phyloP scores from a whole-genome alignment of 2,888 invertebrate species.

The Drosophila macrospina region DNA sequence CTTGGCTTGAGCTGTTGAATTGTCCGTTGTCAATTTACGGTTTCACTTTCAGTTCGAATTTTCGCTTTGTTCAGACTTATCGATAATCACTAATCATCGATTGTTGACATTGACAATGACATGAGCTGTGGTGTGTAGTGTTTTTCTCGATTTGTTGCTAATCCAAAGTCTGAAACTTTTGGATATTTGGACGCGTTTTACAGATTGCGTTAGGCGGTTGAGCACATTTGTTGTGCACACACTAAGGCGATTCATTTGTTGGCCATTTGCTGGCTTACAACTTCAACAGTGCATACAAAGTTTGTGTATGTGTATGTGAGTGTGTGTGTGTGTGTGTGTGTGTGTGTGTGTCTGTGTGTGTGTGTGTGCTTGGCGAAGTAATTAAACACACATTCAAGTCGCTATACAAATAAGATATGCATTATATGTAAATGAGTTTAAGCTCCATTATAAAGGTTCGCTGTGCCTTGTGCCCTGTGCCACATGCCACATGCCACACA shows the following conservation, averaged over 20 bases:
- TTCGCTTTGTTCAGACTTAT: too few species aligned
- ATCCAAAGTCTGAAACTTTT: not conserved
- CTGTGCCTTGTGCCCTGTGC: slow-evolving; percentile 47
- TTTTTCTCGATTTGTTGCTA: too few species aligned
- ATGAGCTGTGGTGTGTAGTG: too few species aligned
- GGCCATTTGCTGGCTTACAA: slow-evolving; percentile 50
- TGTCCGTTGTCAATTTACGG: too few species aligned
- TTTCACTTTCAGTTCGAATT: too few species aligned
- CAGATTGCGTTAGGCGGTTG: slow-evolving; percentile 28
- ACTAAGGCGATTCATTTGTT: slow-evolving; percentile 28
- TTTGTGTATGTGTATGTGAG: not conserved
- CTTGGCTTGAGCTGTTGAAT: too few species aligned
- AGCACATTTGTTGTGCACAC: slow-evolving; percentile 57
- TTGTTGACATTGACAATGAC: too few species aligned
- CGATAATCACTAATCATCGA: too few species aligned
- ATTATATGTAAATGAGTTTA: slow-evolving; percentile 67
- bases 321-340: not conserved
- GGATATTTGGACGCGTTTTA: not conserved
- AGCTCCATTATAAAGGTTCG: slow-evolving; percentile 62
- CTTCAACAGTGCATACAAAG: slow-evolving; percentile 20
- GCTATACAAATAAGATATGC: slow-evolving; percentile 64
- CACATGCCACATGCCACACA: slow-evolving; percentile 31
- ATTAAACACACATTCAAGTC: slow-evolving; percentile 68
- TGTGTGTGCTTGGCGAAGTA: slow-evolving; percentile 51
- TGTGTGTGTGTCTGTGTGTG: not conserved